These are phyloP conservation scores for Palaemon carinicauda DNA, from an alignment of 1,140 invertebrate species.

Conservation along the genomic window DNA sequence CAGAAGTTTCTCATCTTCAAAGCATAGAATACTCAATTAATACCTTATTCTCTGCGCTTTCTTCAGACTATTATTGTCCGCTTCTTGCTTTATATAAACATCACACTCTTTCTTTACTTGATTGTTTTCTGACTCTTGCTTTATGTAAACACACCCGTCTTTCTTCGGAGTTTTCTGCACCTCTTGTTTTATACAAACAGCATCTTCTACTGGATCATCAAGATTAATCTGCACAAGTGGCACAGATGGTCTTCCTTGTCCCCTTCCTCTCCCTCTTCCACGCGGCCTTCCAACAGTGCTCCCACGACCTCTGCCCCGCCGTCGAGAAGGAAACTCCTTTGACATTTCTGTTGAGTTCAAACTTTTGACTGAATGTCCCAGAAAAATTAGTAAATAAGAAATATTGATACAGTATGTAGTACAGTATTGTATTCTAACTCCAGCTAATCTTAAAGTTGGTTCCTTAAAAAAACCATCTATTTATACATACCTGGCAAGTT, in stretches of 20 bases:
- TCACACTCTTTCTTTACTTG: no score
- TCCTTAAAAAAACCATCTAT: not conserved
- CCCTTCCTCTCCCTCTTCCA: conserved; percentile 4
- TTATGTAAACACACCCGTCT: not conserved
- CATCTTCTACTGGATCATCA: not conserved
- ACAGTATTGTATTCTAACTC: no score
- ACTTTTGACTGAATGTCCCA: not conserved
- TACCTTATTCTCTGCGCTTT: conserved; percentile 38
- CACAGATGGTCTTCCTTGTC: not conserved
- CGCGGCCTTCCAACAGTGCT: not conserved
- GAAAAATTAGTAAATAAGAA: not conserved
- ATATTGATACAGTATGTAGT: no score
- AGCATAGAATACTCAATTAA: not conserved
- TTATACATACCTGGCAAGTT: conserved; percentile 35
- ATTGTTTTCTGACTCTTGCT: not conserved
- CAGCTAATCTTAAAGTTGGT: no score
- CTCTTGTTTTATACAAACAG: not conserved
- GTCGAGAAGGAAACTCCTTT: conserved; percentile 26
- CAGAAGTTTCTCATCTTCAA: not conserved
- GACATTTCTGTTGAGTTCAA: conserved; percentile 6
- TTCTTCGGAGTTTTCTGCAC: not conserved
- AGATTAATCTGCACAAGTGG: not conserved
- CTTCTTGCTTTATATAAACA: conserved; percentile 34
- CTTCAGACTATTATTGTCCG: conserved; percentile 6
- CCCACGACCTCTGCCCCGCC: conserved; percentile 14